These are phyloP conservation scores for Orientallactaga bullata DNA, from an alignment of 2,113 vertebrate species.

Conservation along the genomic window DNA sequence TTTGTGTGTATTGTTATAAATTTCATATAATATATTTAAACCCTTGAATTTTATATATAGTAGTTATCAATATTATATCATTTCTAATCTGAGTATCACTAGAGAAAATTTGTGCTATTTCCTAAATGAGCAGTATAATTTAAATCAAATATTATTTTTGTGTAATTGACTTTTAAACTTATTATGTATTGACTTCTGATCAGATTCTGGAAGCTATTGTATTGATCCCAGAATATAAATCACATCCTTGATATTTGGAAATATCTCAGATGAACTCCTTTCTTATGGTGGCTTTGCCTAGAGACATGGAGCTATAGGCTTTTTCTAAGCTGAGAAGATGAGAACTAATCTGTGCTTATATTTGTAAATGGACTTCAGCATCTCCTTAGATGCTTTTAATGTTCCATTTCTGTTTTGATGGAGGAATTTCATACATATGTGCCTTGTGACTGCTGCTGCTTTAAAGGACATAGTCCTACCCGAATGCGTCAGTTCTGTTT, in stretches of 20 bases:
- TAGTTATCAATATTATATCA: slow-evolving; percentile 36
- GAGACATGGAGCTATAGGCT: not conserved
- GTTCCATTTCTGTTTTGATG: slow-evolving; percentile 60
- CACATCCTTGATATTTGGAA: slow-evolving; percentile 60
- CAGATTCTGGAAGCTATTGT: slow-evolving; percentile 63
- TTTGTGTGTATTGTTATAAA: slow-evolving; percentile 37
- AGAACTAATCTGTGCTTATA: slow-evolving; percentile 44
- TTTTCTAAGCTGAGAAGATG: slow-evolving; percentile 59
- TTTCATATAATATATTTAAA: slow-evolving; percentile 44
- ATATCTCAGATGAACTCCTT: not conserved
- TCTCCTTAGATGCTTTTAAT: slow-evolving; percentile 76
- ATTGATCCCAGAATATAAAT: slow-evolving; percentile 55
- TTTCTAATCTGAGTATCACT: slow-evolving; percentile 67
- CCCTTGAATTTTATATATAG: slow-evolving; percentile 51
- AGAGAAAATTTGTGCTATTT: slow-evolving; percentile 40
- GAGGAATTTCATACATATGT: slow-evolving; percentile 66
- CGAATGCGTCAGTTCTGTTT: slow-evolving; percentile 42
- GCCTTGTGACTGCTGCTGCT: slow-evolving; percentile 85
- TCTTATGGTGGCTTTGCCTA: slow-evolving; percentile 38
- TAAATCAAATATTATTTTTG: slow-evolving; percentile 67
- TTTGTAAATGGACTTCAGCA: slow-evolving; percentile 42
- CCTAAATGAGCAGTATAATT: slow-evolving; percentile 55
- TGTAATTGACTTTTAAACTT: slow-evolving; percentile 68
- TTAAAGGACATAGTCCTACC: slow-evolving; percentile 66
- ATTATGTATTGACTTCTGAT: slow-evolving; percentile 62